phyloP scores from a whole-genome alignment of 2,888 invertebrate genomes.

The Sycophila texana region DNA sequence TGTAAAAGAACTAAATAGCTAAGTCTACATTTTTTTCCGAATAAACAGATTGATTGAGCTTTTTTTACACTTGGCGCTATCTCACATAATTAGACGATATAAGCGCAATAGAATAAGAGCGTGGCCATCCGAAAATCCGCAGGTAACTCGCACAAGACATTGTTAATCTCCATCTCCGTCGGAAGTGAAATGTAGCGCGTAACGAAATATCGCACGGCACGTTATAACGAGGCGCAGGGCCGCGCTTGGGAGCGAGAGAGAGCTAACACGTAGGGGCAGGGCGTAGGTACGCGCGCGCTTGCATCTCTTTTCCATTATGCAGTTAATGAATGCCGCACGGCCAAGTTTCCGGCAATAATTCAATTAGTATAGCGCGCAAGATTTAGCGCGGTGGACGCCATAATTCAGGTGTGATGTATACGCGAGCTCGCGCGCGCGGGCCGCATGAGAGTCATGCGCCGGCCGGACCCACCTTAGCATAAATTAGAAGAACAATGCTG shows the following conservation, averaged over 20 bases:
- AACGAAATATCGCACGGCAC: constrained; percentile 6
- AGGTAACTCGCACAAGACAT: not conserved
- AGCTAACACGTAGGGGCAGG: not conserved
- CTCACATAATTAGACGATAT: no score
- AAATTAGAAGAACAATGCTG: constrained; percentile 73
- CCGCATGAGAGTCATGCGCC: constrained; percentile 46
- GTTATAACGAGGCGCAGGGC: not conserved
- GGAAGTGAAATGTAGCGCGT: not conserved
- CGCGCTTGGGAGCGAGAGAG: not conserved
- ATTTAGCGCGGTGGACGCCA: constrained; percentile 71
- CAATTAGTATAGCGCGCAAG: constrained; percentile 68
- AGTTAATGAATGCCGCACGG: constrained; percentile 56
- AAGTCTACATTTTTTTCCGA: no score
- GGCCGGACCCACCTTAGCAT: constrained; percentile 66
- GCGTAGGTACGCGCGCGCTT: not conserved
- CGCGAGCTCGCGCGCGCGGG: constrained; percentile 27
- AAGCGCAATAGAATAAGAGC: no score
- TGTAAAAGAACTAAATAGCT: no score
- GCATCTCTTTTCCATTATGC: constrained; percentile 55
- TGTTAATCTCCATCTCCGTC: not conserved
- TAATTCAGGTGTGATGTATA: constrained; percentile 70
- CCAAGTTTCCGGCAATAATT: constrained; percentile 71
- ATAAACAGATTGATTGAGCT: no score
- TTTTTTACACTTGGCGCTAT: no score
- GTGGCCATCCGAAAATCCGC: no score